These are phyloP conservation scores for Bombus consobrinus DNA, from an alignment of 1,140 invertebrate species.

Conservation along the genomic window DNA sequence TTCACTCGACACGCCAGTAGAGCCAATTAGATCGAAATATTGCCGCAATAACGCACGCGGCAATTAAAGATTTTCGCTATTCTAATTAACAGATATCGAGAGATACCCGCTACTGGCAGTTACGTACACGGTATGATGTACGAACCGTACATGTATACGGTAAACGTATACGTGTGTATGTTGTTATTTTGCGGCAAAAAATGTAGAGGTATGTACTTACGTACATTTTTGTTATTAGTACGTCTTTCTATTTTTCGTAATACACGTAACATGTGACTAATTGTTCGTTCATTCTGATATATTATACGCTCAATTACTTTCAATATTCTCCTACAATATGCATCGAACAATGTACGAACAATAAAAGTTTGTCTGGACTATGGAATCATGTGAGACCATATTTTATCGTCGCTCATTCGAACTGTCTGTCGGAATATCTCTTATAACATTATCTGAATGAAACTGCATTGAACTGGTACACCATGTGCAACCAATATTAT, in stretches of 20 bases:
- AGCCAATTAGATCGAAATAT: conserved; percentile 32
- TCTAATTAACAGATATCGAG: conserved; percentile 11
- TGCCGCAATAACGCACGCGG: not conserved
- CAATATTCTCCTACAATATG: not conserved
- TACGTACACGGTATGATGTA: too few species aligned
- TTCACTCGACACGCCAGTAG: not conserved
- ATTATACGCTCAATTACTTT: too few species aligned
- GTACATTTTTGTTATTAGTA: too few species aligned
- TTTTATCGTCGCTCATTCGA: conserved; percentile 6
- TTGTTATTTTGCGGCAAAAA: too few species aligned
- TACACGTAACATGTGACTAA: too few species aligned
- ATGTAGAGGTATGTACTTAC: too few species aligned
- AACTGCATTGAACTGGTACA: conserved; percentile 19
- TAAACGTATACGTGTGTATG: not conserved
- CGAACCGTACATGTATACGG: too few species aligned
- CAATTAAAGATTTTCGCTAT: not conserved
- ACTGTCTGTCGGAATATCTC: conserved; percentile 27
- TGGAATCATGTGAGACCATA: conserved; percentile 5
- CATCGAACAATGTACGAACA: not conserved
- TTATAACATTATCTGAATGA: not conserved
- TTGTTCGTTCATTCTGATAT: too few species aligned
- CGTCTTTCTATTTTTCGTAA: too few species aligned
- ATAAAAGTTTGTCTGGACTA: conserved; percentile 16
- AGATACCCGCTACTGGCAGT: too few species aligned
- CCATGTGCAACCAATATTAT: not conserved